These are phyloP conservation scores for Anableps anableps DNA, from an alignment of 2,797 vertebrate genomes.

Conservation along the genomic window DNA sequence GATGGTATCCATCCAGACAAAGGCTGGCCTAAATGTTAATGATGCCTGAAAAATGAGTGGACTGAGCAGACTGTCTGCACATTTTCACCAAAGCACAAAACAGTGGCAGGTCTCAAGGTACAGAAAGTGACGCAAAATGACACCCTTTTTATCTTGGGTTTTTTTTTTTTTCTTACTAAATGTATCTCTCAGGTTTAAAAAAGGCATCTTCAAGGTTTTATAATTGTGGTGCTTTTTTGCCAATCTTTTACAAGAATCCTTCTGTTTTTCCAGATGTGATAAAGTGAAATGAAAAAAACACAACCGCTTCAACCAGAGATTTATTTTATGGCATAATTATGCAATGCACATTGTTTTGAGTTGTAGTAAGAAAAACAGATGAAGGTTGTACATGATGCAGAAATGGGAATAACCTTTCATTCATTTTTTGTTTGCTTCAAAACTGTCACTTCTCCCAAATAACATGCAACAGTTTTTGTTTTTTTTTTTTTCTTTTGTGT, in stretches of 20 bases:
- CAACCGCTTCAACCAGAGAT: neutral
- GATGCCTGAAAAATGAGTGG: constrained; percentile 34
- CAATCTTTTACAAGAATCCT: neutral
- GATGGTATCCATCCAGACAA: constrained; percentile 38
- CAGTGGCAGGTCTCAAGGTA: constrained; percentile 6
- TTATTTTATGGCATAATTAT: neutral
- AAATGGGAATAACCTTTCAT: neutral
- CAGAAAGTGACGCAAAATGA: constrained; percentile 22
- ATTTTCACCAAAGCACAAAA: constrained; percentile 36
- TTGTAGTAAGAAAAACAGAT: neutral
- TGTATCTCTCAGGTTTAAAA: neutral
- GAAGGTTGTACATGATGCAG: neutral
- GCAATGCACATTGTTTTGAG: neutral
- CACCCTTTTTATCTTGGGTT: neutral
- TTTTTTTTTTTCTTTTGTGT: neutral
- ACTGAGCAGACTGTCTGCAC: constrained; percentile 29
- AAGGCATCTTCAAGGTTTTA: neutral
- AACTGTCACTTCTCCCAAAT: neutral
- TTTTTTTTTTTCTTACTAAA: neutral
- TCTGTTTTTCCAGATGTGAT: neutral
- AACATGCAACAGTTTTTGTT: neutral
- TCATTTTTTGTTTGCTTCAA: neutral
- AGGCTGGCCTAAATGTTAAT: constrained; percentile 27
- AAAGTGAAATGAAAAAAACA: neutral
- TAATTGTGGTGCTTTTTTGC: neutral